These are phyloP conservation scores for Alligator mississippiensis DNA, from an alignment of 2,113 vertebrate species.

Conservation along the genomic window DNA sequence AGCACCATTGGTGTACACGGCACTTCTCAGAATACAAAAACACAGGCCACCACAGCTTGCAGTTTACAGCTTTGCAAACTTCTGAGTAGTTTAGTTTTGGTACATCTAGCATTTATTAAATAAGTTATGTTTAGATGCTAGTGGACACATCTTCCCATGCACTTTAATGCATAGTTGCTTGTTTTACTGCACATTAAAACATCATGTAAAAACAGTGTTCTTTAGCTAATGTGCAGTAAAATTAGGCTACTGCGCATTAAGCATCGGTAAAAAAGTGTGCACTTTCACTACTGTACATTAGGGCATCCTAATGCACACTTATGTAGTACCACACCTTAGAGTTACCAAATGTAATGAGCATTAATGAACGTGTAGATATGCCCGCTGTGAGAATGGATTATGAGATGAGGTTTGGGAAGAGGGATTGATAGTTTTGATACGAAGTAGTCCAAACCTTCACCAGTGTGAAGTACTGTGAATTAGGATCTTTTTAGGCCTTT, in stretches of 20 bases:
- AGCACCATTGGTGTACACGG: neutral
- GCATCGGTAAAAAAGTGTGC: no score
- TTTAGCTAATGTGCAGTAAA: no score
- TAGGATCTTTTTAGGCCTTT: neutral
- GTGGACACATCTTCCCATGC: neutral
- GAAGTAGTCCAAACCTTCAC: neutral
- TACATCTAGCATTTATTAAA: neutral
- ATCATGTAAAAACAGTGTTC: no score
- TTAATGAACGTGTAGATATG: neutral
- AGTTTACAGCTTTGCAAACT: neutral
- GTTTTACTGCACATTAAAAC: no score
- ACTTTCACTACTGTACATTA: no score
- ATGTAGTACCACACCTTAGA: no score
- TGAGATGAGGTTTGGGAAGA: neutral
- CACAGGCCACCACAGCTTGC: no score
- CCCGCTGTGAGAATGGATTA: neutral
- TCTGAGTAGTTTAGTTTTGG: neutral
- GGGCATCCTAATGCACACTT: no score
- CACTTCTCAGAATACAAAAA: neutral
- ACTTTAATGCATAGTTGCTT: no score
- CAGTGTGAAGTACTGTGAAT: neutral
- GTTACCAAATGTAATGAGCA: no score
- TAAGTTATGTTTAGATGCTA: neutral
- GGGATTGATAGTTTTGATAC: neutral
- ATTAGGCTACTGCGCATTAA: no score